Base-by-base conservation (phyloP, 2,797 vertebrate species). In the Chrosomus eos region DNA sequence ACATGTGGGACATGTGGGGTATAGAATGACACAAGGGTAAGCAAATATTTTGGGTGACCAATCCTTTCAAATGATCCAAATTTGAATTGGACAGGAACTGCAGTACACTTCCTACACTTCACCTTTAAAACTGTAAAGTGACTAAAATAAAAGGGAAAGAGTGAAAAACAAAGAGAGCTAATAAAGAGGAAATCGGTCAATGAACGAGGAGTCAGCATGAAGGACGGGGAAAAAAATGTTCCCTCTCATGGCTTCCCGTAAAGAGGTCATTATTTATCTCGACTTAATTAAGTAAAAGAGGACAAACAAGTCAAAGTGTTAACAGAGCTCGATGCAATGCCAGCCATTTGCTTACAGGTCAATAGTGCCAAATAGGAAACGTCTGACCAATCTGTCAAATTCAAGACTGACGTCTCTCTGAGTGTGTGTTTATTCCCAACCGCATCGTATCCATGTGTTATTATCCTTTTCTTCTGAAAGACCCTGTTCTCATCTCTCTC, bases 211-310 rank as follows among this genome's bases (percentile, higher is more conserved):
- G 79, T 74, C 79, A 75, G 64, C 76, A 71, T 26, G 31, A 31
- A 74, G n/a, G 43, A 85, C 53, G 66, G 79, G 75, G 18, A 71
- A 85, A 86, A 82, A 60, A 38, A 31, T 8, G 43, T 74, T 85
- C 38, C 19, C 90, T 91, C 88, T 73, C 78, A 87, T 89, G 87
- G 89, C 87, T 93, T 94, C 91, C 92, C 88, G 91, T 92, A 93
- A 93, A 78, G 85, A 87, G 68, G 88, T 90, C 93, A 93, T 95
- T 90, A 94, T 90, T 95, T 94, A 93, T 92, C 90, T 84, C 72
- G 73, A 91, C 90, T 93, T 93, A 95, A 95, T 95, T 95, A 94
- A 92, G 91, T 94, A 91, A 95, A 94, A 92, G 92, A 93, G 90
- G 91, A 94, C 92, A 92, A 95, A 93, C 94, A 93, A 94, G 91